These are phyloP conservation scores for Mamestra brassicae DNA, from an alignment of 2,888 invertebrate genomes.

Conservation along the genomic window DNA sequence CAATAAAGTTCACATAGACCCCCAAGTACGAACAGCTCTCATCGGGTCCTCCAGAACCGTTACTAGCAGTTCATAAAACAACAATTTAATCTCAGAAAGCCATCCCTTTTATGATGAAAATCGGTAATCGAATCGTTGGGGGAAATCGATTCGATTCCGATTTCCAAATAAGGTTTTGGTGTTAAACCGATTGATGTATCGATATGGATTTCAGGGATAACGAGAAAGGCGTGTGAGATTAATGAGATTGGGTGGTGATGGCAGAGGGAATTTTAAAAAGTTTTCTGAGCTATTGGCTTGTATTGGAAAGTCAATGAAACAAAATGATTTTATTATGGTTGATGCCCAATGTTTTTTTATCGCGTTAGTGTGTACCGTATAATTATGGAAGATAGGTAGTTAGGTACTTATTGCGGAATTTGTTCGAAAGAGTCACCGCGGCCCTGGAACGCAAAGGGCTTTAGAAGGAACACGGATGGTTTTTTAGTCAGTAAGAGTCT, in stretches of 20 bases:
- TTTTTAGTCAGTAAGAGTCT: too few relatives aligned
- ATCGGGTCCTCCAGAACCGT: slow-evolving; percentile 25
- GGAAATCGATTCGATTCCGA: slow-evolving; percentile 53
- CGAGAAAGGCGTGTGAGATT: neutral
- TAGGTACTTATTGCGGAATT: too few relatives aligned
- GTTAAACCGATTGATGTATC: slow-evolving; percentile 22
- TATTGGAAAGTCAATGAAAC: neutral
- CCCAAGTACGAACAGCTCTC: neutral
- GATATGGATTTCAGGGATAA: slow-evolving; percentile 21
- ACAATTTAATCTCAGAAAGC: slow-evolving; percentile 45
- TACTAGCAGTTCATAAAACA: slow-evolving; percentile 49
- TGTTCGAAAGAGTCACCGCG: too few relatives aligned
- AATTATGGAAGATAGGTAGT: too few relatives aligned
- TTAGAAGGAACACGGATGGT: too few relatives aligned
- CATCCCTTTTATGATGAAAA: slow-evolving; percentile 34
- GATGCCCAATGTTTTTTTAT: too few relatives aligned
- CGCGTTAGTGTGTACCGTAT: too few relatives aligned
- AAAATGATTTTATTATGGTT: neutral
- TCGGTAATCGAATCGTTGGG: slow-evolving; percentile 43
- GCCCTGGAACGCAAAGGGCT: too few relatives aligned
- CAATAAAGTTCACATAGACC: slow-evolving; percentile 33
- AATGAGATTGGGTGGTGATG: neutral
- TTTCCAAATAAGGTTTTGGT: slow-evolving; percentile 26
- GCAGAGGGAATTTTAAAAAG: neutral
- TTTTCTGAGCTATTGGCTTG: neutral